These are phyloP conservation scores for Atractosteus spatula DNA, from an alignment of 2,113 vertebrate genomes.

Conservation along the genomic window DNA sequence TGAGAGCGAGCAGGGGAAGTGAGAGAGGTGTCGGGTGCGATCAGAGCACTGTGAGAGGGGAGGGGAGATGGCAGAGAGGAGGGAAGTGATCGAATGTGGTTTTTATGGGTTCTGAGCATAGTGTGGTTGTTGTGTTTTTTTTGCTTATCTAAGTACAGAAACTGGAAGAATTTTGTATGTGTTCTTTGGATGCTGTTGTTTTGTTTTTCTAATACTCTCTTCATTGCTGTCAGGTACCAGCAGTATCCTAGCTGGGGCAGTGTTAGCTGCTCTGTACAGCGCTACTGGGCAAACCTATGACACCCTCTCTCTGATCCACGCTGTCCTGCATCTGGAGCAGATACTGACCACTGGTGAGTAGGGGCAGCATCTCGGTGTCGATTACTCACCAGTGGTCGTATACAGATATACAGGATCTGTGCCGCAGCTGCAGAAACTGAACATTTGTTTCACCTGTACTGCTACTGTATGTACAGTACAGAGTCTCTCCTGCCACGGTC, in stretches of 20 bases:
- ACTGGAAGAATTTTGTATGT: neutral
- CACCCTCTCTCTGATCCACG: slow-evolving; percentile 80
- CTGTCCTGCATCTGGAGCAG: slow-evolving; percentile 88
- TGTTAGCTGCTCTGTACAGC: slow-evolving; percentile 76
- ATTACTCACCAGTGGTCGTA: no score
- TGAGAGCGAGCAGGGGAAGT: slow-evolving; percentile 43
- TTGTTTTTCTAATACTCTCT: neutral
- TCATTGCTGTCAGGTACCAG: slow-evolving; percentile 78
- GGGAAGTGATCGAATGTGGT: no score
- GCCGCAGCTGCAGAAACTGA: no score
- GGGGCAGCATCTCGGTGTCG: neutral
- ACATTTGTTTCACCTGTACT: no score
- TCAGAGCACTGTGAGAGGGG: neutral
- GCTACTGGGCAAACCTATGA: slow-evolving; percentile 68
- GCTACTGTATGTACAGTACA: no score
- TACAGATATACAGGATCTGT: neutral
- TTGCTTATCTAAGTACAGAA: no score
- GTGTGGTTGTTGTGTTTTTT: no score
- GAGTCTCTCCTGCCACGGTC: no score
- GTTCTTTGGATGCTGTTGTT: neutral
- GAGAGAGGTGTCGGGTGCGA: neutral
- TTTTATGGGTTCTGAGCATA: no score
- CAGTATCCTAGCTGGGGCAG: slow-evolving; percentile 90
- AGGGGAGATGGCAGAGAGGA: no score
- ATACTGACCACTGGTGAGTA: slow-evolving; percentile 83